Conservation (phyloP, 2,113 vertebrate species). For the Anas platyrhynchos region DNA sequence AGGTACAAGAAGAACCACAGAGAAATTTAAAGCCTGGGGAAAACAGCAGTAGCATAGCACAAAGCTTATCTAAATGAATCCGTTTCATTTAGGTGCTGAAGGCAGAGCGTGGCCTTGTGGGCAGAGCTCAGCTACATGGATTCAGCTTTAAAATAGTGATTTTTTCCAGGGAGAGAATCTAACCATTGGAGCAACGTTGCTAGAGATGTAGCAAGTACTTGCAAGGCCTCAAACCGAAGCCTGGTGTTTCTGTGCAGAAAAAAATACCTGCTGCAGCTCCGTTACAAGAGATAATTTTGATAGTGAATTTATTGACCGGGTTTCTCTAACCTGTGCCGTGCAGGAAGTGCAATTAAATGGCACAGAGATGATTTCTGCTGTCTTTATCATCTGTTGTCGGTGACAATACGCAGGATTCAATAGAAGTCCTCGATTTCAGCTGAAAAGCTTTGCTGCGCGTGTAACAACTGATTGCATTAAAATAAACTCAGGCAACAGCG, state of each 20-base stretch:
- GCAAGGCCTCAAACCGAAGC: not conserved
- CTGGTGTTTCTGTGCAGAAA: not conserved
- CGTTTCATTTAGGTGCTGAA: not conserved
- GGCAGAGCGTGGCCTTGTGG: accelerated
- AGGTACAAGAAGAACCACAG: not conserved
- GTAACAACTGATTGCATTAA: not conserved
- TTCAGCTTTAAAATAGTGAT: not conserved
- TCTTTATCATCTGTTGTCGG: not conserved
- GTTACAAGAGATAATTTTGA: not conserved
- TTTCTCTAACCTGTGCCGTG: not conserved
- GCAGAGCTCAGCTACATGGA: not conserved
- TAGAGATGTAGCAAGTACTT: not conserved
- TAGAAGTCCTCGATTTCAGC: not conserved
- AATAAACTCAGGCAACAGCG: not conserved
- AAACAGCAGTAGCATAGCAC: not conserved
- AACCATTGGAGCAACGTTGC: not conserved
- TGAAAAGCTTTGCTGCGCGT: not conserved
- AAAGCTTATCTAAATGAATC: not conserved
- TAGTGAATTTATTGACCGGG: not conserved
- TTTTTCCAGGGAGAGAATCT: not conserved
- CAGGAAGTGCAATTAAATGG: not conserved
- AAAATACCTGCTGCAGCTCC: accelerated
- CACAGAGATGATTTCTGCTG: not conserved
- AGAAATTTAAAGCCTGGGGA: not conserved
- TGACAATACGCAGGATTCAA: not conserved